phyloP scores from a whole-genome alignment of 2,113 vertebrate genomes.

The Halichoerus grypus region DNA sequence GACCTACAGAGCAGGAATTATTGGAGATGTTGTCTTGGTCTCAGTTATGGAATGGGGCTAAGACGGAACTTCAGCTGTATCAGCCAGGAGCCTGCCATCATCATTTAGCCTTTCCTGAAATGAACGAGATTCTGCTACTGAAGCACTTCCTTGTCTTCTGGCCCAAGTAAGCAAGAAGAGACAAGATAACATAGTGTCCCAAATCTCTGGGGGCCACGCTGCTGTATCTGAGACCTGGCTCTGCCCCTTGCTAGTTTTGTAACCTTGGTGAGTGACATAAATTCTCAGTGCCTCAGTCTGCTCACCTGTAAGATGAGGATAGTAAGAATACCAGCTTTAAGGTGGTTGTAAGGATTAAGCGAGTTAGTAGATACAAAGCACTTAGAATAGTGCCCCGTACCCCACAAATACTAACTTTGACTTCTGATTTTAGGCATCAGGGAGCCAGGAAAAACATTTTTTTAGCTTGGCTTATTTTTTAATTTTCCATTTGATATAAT shows the following conservation, averaged over 20 bases:
- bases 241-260: not conserved
- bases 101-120: constrained; percentile 37
- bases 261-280: not conserved
- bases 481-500: not conserved
- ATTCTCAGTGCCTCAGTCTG: not conserved
- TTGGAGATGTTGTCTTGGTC: not conserved
- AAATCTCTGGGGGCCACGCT: not conserved
- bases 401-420: not conserved
- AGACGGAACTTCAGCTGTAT: not conserved
- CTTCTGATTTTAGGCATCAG: not conserved
- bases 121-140: not conserved
- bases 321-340: not conserved
- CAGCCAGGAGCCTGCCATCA: not conserved
- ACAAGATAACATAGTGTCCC: no score
- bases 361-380: not conserved
- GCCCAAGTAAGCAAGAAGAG: not conserved
- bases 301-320: not conserved
- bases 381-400: not conserved
- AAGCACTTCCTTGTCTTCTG: not conserved
- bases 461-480: not conserved
- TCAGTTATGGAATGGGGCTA: not conserved
- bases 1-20: not conserved
- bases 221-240: not conserved
- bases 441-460: not conserved
- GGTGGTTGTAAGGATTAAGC: not conserved